A percentile compares a stretch with the other conserved stretches of the same genome.
Conservation (phyloP, 2,888 invertebrate genomes). For the Chrysomela aeneicollis region DNA sequence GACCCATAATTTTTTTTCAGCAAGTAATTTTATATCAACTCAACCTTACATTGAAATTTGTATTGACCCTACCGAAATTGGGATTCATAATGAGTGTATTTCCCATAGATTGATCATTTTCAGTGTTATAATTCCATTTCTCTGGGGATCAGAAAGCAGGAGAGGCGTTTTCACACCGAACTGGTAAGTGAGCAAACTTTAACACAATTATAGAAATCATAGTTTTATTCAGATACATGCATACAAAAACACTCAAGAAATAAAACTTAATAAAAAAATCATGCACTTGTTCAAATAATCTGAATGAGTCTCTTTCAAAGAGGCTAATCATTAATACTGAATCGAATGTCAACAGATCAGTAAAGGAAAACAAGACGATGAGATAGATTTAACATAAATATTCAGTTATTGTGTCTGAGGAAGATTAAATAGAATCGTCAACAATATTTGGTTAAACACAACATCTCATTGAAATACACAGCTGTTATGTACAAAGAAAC, state of each 20-base stretch:
- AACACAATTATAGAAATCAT: constrained; percentile 30
- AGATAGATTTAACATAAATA: neutral
- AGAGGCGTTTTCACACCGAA: constrained; percentile 9
- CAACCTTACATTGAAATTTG: no score
- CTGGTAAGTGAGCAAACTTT: constrained; percentile 30
- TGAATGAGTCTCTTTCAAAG: constrained; percentile 11
- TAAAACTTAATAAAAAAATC: constrained; percentile 22
- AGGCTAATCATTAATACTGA: neutral
- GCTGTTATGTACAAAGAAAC: constrained; percentile 29
- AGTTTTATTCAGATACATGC: constrained; percentile 35
- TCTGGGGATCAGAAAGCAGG: constrained; percentile 11
- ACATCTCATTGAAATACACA: constrained; percentile 22
- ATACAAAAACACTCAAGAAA: constrained; percentile 25
- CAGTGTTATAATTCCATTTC: constrained; percentile 15
- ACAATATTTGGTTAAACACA: constrained; percentile 3
- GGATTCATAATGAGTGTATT: no score
- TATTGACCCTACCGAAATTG: no score
- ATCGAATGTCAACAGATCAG: neutral
- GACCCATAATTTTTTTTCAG: no score
- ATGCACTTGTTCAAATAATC: constrained; percentile 16
- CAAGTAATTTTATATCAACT: no score
- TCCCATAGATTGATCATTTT: no score
- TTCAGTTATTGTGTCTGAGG: neutral
- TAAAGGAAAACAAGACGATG: neutral
- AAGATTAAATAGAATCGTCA: neutral